Base-by-base conservation (phyloP, 2,113 vertebrate genomes). In the Hylia prasina region DNA sequence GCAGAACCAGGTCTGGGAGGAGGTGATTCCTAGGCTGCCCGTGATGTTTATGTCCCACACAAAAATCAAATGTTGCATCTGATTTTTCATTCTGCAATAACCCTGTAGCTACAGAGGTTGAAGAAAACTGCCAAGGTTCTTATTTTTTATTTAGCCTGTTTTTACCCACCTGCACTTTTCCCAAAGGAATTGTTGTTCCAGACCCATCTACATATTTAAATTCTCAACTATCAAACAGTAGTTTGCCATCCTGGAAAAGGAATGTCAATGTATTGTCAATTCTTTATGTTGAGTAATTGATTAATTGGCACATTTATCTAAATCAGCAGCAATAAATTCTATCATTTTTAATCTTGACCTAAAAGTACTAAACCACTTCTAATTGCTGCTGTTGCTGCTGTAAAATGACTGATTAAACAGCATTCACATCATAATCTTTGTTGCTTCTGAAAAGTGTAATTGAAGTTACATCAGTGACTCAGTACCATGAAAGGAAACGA, bases 301-400 rank as follows among this genome's bases (percentile, higher is more conserved):
- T 98, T 97, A 97, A 98, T 97, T 97, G 97, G 96, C 97, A 97
- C 95, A 75, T 89, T 97, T 96, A 98, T 98, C 94, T 97, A 98
- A 98, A 98, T 98, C 97, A 94, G 97, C 56, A 93, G 92, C 83
- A 96, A 98, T 97, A 98, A 98, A 97, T 95, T 95, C 68, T 90
- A 86, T 44, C 15, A 89, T 96, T 97, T 97, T 97, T 87, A 97
- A 94, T 97, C 92, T 86, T 96, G 98, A 98, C 98, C 97, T 96
- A 70, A 93, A 93, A 97, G 97, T 88, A 84, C 85, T 97, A 91
- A 97, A 97, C 93, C 90, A 91, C 95, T 94, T 96, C 94, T 96
- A 95, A 96, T 95, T 94, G 96, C 95, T 80, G 50, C 73, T 85
- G 95, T 91, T 94, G 71, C 95, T 94, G 79, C 39, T 94, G 35